phyloP scores from a whole-genome alignment of 2,888 invertebrate species.

The Tenodera sinensis region DNA sequence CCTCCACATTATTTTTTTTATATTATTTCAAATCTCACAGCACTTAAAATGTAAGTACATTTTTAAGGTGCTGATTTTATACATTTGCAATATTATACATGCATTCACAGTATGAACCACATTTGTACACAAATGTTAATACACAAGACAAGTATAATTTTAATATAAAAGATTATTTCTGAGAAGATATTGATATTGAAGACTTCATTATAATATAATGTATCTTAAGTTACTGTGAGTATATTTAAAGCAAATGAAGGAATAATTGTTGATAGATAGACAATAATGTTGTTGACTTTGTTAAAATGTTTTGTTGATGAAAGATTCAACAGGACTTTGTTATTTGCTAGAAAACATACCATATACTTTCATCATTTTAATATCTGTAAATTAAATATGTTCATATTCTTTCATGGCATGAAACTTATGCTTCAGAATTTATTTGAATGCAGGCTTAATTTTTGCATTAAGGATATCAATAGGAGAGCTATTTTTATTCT shows the following conservation, averaged over 20 bases:
- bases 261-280: conserved; percentile 27
- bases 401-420: neutral
- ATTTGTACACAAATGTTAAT: conserved; percentile 4
- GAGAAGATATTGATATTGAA: neutral
- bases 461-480: neutral
- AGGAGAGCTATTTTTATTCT: neutral
- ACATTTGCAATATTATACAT: conserved; percentile 11
- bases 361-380: neutral
- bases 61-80: conserved; percentile 11
- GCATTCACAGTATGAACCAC: neutral
- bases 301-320: conserved; percentile 14
- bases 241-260: conserved; percentile 9
- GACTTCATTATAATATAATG: neutral
- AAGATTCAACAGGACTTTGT: conserved; percentile 12
- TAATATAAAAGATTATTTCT: conserved; percentile 9
- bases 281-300: conserved; percentile 27
- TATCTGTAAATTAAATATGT: neutral
- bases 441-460: neutral
- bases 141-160: conserved; percentile 6
- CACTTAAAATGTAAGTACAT: neutral
- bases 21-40: conserved; percentile 2
- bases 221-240: neutral
- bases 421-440: neutral
- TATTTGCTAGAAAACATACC: neutral
- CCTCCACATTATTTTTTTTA: neutral